Conservation (phyloP, 2,888 invertebrate species). For the Phaonia tiefii region DNA sequence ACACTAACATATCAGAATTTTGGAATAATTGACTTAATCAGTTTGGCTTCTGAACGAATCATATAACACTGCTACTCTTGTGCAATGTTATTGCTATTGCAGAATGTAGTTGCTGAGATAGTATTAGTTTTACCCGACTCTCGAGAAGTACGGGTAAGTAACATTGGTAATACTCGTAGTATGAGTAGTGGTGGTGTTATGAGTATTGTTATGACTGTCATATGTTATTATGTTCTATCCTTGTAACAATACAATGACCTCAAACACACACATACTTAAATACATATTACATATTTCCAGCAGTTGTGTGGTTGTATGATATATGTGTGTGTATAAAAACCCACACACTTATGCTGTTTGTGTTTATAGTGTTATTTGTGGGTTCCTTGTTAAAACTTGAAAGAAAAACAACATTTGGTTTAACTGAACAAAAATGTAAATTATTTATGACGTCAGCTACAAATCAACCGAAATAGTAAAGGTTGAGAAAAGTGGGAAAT, state of each 20-base stretch:
- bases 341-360: neutral
- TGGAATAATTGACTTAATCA: too few relatives aligned
- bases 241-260: slow-evolving; percentile 73
- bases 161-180: neutral
- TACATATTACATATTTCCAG: neutral
- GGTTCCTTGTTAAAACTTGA: neutral
- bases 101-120: neutral
- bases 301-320: slow-evolving; percentile 13
- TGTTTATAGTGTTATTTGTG: neutral
- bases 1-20: too few relatives aligned
- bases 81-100: slow-evolving; percentile 6
- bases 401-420: neutral
- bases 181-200: neutral
- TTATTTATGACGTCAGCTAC: slow-evolving; percentile 5
- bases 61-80: too few relatives aligned
- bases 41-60: too few relatives aligned
- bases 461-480: too few relatives aligned
- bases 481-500: too few relatives aligned
- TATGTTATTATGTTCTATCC: slow-evolving; percentile 66
- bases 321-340: neutral
- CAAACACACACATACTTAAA: slow-evolving; percentile 46
- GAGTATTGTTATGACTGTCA: neutral
- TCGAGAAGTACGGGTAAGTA: neutral
- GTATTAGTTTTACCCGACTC: too few relatives aligned
- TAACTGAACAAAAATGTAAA: neutral